A percentile compares a stretch with the other conserved stretches of the same genome.
Conservation (phyloP, 35 echinoderm and acorn worm species). For the Amphiura filiformis region DNA sequence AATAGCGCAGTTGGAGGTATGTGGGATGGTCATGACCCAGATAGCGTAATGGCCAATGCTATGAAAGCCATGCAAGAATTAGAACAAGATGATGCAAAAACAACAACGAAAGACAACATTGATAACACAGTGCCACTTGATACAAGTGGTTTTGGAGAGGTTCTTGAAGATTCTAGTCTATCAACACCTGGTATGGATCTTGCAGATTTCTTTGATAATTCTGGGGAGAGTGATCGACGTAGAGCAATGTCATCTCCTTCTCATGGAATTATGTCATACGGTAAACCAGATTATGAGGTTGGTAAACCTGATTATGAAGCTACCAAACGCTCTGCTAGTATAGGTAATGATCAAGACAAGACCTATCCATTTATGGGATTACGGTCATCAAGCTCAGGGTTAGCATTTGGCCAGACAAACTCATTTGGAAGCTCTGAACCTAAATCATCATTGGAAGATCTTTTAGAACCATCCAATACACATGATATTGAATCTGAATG, state of each 20-base stretch:
- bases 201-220: conserved; percentile 58
- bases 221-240: not conserved
- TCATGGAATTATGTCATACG: not conserved
- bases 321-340: not conserved
- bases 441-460: not conserved
- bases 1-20: not conserved
- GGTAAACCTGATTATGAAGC: not conserved
- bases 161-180: conserved; percentile 35
- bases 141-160: conserved; percentile 75
- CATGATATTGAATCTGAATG: conserved; percentile 1
- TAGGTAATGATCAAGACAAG: too few species aligned
- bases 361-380: too few species aligned
- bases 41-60: conserved; percentile 62
- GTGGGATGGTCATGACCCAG: conserved; percentile 29
- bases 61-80: conserved; percentile 65
- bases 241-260: not conserved
- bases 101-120: not conserved
- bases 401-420: not conserved
- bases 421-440: not conserved
- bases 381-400: not conserved
- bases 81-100: conserved; percentile 52
- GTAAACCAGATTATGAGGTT: not conserved
- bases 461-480: not conserved
- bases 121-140: conserved; percentile 32
- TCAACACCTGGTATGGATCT: conserved; percentile 44